Conservation (phyloP, 2,113 vertebrate species). For the Hylia prasina region DNA sequence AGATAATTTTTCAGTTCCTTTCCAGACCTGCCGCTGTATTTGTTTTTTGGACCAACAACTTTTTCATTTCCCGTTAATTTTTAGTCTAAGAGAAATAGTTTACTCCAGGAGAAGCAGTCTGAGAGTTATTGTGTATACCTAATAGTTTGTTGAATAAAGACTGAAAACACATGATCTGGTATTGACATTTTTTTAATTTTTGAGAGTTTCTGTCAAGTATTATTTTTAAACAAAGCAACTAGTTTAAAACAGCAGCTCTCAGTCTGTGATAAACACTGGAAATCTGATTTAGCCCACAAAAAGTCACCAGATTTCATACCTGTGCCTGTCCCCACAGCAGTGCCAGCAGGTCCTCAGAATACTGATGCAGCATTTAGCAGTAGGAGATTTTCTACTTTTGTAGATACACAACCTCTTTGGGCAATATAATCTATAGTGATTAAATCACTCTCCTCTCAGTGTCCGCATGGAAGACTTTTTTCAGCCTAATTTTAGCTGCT, state of each 20-base stretch:
- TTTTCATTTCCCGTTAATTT: not conserved
- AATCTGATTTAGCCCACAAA: not conserved
- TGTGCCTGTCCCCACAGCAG: not conserved
- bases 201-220: not conserved
- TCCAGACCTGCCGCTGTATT: not conserved
- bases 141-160: not conserved
- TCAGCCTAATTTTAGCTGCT: constrained; percentile 22
- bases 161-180: not conserved
- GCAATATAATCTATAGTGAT: not conserved
- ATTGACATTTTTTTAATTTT: not conserved
- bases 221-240: not conserved
- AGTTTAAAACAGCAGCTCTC: not conserved
- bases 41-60: not conserved
- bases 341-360: not conserved
- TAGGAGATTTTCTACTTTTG: not conserved
- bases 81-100: not conserved
- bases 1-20: not conserved
- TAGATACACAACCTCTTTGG: not conserved
- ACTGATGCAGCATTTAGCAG: not conserved
- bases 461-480: not conserved
- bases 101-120: not conserved
- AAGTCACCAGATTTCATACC: not conserved
- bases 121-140: not conserved
- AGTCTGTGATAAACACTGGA: not conserved
- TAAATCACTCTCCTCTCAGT: not conserved